Evolutionary conservation across 2,113 vertebrate species (phyloP).

Genomic region (Ptilorrhoa leucosticta): DNA sequence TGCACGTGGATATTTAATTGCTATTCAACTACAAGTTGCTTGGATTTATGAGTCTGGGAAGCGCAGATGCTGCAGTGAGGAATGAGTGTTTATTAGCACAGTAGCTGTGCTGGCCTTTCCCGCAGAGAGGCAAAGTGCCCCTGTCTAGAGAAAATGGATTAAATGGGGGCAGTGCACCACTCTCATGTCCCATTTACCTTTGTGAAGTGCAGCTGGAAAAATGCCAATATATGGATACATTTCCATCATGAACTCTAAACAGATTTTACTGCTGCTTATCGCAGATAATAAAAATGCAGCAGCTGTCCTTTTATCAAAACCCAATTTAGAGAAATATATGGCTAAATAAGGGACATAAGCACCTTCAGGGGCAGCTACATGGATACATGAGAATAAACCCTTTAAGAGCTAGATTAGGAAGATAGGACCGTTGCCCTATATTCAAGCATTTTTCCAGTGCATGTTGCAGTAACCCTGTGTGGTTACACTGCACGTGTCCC

Average conservation of each 20-base stretch:
- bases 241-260: slow-evolving; percentile 6
- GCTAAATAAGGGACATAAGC: background rate
- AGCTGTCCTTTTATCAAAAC: slow-evolving; percentile 2
- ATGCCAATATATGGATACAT: background rate
- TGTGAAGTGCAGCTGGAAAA: slow-evolving; percentile 19
- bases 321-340: background rate
- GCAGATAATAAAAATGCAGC: background rate
- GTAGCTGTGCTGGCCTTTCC: background rate
- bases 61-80: background rate
- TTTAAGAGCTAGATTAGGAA: background rate
- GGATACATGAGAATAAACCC: background rate
- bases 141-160: background rate
- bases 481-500: background rate
- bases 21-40: slow-evolving; percentile 17
- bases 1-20: slow-evolving; percentile 32
- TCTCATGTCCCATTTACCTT: slow-evolving; percentile 3
- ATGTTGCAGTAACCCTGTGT: background rate
- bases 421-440: background rate
- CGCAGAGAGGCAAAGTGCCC: background rate
- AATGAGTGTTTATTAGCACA: slow-evolving; percentile 28
- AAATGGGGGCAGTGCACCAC: background rate
- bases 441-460: background rate
- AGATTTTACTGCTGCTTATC: background rate
- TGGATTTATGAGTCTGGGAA: slow-evolving; percentile 46
- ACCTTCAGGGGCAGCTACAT: background rate